Percentiles rank a stretch among this genome's conserved stretches.
Conservation (phyloP, 2,113 vertebrate genomes). For the Phalacrocorax aristotelis region DNA sequence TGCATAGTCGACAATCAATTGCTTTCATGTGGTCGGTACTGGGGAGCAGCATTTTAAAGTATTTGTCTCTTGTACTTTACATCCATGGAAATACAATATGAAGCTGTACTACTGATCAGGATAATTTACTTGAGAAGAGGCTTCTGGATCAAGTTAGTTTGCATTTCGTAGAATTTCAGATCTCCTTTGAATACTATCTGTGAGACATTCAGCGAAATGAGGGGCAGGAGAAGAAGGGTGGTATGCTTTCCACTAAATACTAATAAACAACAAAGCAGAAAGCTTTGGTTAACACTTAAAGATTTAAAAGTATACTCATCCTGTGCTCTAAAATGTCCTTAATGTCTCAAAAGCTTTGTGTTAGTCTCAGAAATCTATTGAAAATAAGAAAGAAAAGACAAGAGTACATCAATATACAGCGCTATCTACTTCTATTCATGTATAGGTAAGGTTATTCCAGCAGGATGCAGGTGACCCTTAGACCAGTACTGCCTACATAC, state of each 20-base stretch:
- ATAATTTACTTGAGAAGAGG: neutral
- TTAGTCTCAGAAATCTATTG: neutral
- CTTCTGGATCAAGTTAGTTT: neutral
- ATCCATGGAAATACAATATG: neutral
- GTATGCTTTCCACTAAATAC: conserved; percentile 20
- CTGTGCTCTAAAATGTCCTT: neutral
- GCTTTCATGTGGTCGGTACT: conserved; percentile 8
- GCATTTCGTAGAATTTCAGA: neutral
- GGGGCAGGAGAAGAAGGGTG: neutral
- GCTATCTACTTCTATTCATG: neutral
- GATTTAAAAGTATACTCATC: neutral
- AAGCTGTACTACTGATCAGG: neutral
- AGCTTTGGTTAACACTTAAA: neutral
- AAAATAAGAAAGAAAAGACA: neutral
- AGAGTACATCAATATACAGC: neutral
- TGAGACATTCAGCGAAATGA: conserved; percentile 29
- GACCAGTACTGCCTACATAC: conserved; percentile 3
- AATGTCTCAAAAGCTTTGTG: neutral
- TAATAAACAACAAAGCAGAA: conserved; percentile 7
- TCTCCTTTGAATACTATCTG: conserved; percentile 21
- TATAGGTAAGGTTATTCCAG: conserved; percentile 13
- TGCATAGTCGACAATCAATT: neutral
- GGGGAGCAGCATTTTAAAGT: neutral
- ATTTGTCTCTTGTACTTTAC: neutral
- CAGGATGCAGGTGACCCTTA: conserved; percentile 28